Base-by-base conservation (phyloP, 2,113 vertebrate genomes). In the Delphinapterus leucas region DNA sequence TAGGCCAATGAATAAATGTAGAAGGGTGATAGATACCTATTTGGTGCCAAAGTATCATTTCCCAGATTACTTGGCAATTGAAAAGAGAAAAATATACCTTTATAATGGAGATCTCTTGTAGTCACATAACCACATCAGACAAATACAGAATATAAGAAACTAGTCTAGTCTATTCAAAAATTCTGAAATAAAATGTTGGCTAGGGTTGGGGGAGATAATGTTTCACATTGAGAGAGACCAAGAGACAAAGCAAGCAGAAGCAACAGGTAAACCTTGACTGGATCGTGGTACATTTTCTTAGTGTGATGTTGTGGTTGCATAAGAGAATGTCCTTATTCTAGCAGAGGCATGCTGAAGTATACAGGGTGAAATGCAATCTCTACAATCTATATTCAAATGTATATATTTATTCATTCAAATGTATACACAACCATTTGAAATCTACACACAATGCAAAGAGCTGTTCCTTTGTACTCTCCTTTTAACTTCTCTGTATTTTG, bases 241-340 rank as follows among this genome's bases (percentile, higher is more conserved):
- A 88, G n/a, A 89, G 13, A 88, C 14, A 71, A 92, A 67, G 63
- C 65, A 60, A 80, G 6, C 23, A 85, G 36, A 70, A 73, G 36
- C 49, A 94, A 70, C 3, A n/a, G 26, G 36, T 65, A 41, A 96
- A 44, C 17, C n/a, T n/a, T 61, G 13, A 44, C 31, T 33, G 4
- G 55, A 83, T 44, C 0, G 44, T 65, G 18, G n/a, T 79, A 76
- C 88, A 92, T 44, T 77, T 63, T 76, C 84, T 71, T 47, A 58
- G 26, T 38, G 38, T 89, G 36, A 83, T 84, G 85, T 11, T 84
- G 2, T 38, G 20, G 11, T 44, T 68, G 25, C 47, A 36, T 15
- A 81, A 17, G 60, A 94, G 15, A 91, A 96, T 76, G 28, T 41
- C 73, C 67, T 81, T 96, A 83, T 88, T 83, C 61, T 55, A 63